Evolutionary conservation across 1,140 invertebrate species (phyloP), one percentile per base, ranked within the genome.

Genomic region (Drosophila arizonae): DNA sequence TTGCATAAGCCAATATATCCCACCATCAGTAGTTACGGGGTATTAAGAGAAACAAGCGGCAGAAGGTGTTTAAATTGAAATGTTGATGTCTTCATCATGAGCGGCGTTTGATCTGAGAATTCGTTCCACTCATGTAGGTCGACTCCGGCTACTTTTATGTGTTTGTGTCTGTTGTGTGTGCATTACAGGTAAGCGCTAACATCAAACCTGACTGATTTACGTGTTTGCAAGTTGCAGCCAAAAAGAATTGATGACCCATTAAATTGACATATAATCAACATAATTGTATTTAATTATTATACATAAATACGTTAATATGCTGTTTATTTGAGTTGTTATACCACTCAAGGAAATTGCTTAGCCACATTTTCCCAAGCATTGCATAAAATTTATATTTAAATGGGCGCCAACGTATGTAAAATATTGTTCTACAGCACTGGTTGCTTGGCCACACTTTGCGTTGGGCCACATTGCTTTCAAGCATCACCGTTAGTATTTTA

Each of bases 101-200:
- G 72, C 72, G 76, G 79, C 81, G 68, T 81, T 85, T 76, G 72
- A 84, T 84, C 81, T 86, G 74, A 76, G 80, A 68, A 87, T 87
- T 87, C 76, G 82, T 77, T 76, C 66, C 84, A 71, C 76, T 71
- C 64, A 71, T 82, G 82, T 87, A 87, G 82, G 82, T 87, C 82
- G 50, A 11, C n/a, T 30, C 28, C 4, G 21, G 45, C 51, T 17
- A 6, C 51, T 39, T 39, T 39, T 39, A 39, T 11, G 52, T 55
- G 60, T 71, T 33, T 39, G 30, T 11, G 33, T 48, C 6, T 50
- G 36, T 66, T 57, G 46, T 66, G 54, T 48, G 54, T 51, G 54
- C 48, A 10, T 17, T 17, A 28, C 70, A 72, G 64, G 55, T 72
- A 67, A 30, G 10, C 24, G 41, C 11, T 21, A 11, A 39, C 15